Evolutionary conservation across 2,797 vertebrate species (phyloP), one percentile per base, ranked within the genome.

Genomic region (Poeciliopsis turneri): DNA sequence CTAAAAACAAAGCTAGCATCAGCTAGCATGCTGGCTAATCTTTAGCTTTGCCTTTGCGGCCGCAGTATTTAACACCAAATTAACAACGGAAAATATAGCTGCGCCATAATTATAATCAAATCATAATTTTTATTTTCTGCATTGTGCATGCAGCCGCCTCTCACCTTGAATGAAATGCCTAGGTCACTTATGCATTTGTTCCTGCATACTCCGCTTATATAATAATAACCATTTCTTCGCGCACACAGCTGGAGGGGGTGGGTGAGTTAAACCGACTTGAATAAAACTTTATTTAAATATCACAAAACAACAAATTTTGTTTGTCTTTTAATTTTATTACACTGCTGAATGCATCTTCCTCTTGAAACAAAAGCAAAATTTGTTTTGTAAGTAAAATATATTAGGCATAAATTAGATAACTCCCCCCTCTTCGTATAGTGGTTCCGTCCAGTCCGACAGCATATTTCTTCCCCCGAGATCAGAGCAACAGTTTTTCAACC

Each of bases 111-210:
- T 8, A 74, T 13, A 45, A 47, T 25, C 36, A 49, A 15, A 4
- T 5, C 18, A n/a, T 25, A 10, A 2, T 47, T 33, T 68, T 45
- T n/a, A n/a, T 68, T 18, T 39, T 8, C 20, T 33, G 1, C 73
- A 41, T 70, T 68, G 71, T 68, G 30, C 33, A 76, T 16, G 33
- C 76, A 80, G 51, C 53, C 51, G 41, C 25, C 33, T 88, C 94
- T 95, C 94, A 95, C 94, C 94, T 95, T 94, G 92, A 93, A 88
- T 47, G 77, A 70, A 89, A 90, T 85, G 86, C 88, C 88, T 91
- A 93, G 94, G 93, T 94, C 92, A 93, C 74, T 90, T 88, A 80
- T 87, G 85, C 90, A 93, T 94, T 89, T 85, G 89, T 82, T 89
- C 90, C 86, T 87, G 77, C 72, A 82, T 72, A 71, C n/a, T 18